Evolutionary conservation across 1,140 invertebrate genomes (phyloP).

Genomic region (Meloidogyne hapla): DNA sequence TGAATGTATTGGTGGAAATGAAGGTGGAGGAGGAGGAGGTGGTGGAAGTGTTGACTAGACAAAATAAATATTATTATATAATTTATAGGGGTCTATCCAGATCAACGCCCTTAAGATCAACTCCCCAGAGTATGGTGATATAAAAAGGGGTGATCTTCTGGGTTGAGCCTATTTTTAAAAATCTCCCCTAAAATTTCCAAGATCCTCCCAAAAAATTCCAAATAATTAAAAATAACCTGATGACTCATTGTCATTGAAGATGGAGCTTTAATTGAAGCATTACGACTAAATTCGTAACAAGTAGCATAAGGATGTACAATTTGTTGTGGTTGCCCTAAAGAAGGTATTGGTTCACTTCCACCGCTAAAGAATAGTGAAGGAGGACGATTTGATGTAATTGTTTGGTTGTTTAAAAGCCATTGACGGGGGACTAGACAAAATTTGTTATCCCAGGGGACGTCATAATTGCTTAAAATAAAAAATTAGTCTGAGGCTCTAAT

Average conservation of each 20-base stretch:
- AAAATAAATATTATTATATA: no score
- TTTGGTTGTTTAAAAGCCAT: conserved; percentile 7
- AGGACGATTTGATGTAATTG: neutral
- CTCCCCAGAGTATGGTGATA: no score
- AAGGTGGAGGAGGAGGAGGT: conserved; percentile 17
- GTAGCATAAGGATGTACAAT: neutral
- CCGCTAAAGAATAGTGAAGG: conserved; percentile 3
- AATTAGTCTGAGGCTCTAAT: neutral
- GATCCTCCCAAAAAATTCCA: neutral
- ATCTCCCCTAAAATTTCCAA: no score
- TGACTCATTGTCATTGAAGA: conserved; percentile 1
- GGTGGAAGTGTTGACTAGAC: conserved; percentile 9
- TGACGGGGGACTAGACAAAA: conserved; percentile 28
- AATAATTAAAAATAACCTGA: neutral
- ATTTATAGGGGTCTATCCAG: no score
- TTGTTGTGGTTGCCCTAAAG: neutral
- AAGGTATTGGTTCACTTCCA: conserved; percentile 3
- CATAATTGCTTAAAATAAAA: conserved; percentile 22
- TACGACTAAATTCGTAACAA: conserved; percentile 5
- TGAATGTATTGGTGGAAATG: conserved; percentile 9
- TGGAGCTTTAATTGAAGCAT: neutral
- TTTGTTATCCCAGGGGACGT: conserved; percentile 41
- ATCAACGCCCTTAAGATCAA: no score
- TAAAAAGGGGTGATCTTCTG: no score
- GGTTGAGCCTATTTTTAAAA: no score